Evolutionary conservation across 1,140 invertebrate species (phyloP), one percentile per base, ranked within the genome.

Genomic region (Pectinophora gossypiella): DNA sequence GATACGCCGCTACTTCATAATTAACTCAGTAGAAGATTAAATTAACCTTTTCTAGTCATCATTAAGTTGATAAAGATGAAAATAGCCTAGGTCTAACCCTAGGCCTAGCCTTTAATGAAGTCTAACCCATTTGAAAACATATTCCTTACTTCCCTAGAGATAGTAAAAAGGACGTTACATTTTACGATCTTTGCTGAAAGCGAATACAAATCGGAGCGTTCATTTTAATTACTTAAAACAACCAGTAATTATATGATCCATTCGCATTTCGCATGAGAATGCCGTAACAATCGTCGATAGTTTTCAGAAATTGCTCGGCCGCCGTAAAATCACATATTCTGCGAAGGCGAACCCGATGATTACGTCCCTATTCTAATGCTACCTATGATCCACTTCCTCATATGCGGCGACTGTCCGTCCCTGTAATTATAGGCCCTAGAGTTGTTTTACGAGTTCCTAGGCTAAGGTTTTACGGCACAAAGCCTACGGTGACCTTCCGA

Each of bases 401-500:
- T 61, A 46, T 48, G 52, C 45, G 48, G 53, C 27, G 27, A 32
- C 27, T 32, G 27, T 38, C 48, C 36, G 35, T 55, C 45, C 56
- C 59, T 59, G 57, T 81, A 81, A 81, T 81, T 84, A 81, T 66
- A 68, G 63, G 59, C 60, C 48, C 49, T 68, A 60, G 59, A 59
- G 48, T 51, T 61, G 51, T 65, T 80, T 76, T 72, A 78, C 65
- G 72, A 72, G 64, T 56, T 71, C 58, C 67, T 72, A 76, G 76
- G 54, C 58, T 61, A 68, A 70, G 62, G 59, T 50, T 64, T 67
- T 60, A 61, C 56, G 56, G 60, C 60, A 72, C 61, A 65, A 61
- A 65, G 67, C 66, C 66, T 67, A 64, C 57, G 61, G 58, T 79
- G 68, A 78, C 78, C 81, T 82, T 85, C 78, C 67, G 51, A 81